These are phyloP conservation scores for Pempheris klunzingeri DNA, from an alignment of 2,797 vertebrate species.

Conservation along the genomic window DNA sequence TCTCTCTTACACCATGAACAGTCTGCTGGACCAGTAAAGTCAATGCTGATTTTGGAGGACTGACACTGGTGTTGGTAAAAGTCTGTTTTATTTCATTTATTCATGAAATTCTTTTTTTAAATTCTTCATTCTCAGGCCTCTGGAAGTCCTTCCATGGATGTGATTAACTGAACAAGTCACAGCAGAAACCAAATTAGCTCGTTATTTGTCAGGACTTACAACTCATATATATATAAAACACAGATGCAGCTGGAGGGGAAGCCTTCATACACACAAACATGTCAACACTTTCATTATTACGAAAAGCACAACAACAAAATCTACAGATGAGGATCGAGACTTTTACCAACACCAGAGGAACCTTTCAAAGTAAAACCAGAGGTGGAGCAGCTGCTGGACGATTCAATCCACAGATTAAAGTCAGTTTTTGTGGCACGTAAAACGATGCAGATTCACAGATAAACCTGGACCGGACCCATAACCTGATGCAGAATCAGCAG, in stretches of 20 bases:
- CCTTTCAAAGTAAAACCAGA: conserved; percentile 15
- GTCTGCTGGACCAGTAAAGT: not conserved
- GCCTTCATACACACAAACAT: not conserved
- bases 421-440: not conserved
- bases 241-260: not conserved
- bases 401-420: not conserved
- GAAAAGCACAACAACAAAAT: not conserved
- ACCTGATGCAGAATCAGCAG: not conserved
- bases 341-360: not conserved
- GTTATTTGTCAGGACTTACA: too few species aligned
- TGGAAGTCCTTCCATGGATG: not conserved
- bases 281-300: too few species aligned
- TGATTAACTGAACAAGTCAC: not conserved
- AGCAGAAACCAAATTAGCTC: not conserved
- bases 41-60: not conserved
- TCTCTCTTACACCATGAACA: too few species aligned
- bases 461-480: not conserved
- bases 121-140: not conserved
- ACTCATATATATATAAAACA: not conserved
- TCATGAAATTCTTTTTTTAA: not conserved
- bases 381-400: not conserved
- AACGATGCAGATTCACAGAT: not conserved
- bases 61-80: not conserved
- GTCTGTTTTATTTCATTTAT: not conserved
- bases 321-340: not conserved